Evolutionary conservation across 1,140 invertebrate species (phyloP), one percentile per base, ranked within the genome.

Genomic region (Gerris buenoi): DNA sequence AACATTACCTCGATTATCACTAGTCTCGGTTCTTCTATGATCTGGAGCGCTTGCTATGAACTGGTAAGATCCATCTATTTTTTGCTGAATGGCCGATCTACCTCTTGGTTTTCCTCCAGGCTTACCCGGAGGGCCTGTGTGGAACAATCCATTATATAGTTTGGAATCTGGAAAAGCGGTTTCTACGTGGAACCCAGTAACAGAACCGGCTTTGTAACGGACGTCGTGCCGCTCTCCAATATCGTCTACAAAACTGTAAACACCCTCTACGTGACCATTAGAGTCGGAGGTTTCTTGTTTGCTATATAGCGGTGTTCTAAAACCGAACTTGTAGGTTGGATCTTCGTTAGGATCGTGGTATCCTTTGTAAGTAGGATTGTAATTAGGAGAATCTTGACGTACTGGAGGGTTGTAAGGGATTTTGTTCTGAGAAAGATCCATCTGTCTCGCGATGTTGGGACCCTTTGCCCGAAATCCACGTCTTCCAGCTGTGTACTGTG

Each of bases 281-380:
- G 81, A 79, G 71, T 85, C 83, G 65, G 82, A 81, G 46, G 81
- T 81, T 76, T 88, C 86, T 67, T 83, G 81, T 70, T 85, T 82
- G 0, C 80, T 81, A 70, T 86, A 85, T 2, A 83, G 85, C 18
- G 81, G 76, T 0, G 85, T 86, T 65, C 82, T 81, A 70, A 84
- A 85, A 26, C 78, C 82, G 73, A 85, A 88, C 26, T 80, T 80
- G 72, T 88, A 88, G 68, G 84, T 85, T 0, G 85, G 85, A 75
- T 87, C 86, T 74, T 88, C 86, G 68, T 81, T 86, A 15, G 85
- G 86, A 75, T 88, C 86, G 71, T 83, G 82, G 68, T 84, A 83
- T 1, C 84, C 83, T 75, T 86, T 84, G 69, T 86, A 85, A 57
- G 81, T 80, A 66, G 83, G 82, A 2, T 73, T 71, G 68, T 75